Evolutionary conservation across 2,888 invertebrate genomes (phyloP).

Genomic region (Amiota communis): DNA sequence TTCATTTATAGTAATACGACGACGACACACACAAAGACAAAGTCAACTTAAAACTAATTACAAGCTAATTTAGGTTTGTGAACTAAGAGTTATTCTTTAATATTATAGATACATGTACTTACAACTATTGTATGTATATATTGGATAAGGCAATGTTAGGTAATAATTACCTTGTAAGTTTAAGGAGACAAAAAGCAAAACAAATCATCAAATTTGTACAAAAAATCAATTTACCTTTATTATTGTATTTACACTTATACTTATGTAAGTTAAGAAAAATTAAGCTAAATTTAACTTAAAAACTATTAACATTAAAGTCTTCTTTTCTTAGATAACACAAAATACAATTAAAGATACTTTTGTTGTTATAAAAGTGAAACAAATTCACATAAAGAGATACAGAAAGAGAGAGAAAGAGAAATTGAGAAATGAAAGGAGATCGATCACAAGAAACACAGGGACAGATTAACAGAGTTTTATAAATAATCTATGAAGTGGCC

Average conservation of each 20-base stretch:
- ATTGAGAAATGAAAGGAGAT: neutral
- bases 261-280: neutral
- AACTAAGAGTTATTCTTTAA: neutral
- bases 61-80: constrained; percentile 7
- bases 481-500: constrained; percentile 81
- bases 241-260: too few species aligned
- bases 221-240: neutral
- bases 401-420: too few species aligned
- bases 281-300: neutral
- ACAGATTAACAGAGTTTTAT: neutral
- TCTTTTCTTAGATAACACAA: too few species aligned
- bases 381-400: too few species aligned
- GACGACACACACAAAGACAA: neutral
- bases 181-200: neutral
- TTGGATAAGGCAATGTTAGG: too few species aligned
- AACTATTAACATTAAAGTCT: too few species aligned
- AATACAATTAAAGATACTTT: too few species aligned
- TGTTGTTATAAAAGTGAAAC: too few species aligned
- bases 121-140: too few species aligned
- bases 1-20: too few species aligned
- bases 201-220: constrained; percentile 6
- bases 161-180: too few species aligned
- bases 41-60: constrained; percentile 14
- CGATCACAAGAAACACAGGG: neutral
- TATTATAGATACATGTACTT: too few species aligned